Percentiles rank a stretch among this genome's conserved stretches.
These are phyloP conservation scores for Agrotis puta DNA, from an alignment of 2,888 invertebrate species.

Conservation along the genomic window DNA sequence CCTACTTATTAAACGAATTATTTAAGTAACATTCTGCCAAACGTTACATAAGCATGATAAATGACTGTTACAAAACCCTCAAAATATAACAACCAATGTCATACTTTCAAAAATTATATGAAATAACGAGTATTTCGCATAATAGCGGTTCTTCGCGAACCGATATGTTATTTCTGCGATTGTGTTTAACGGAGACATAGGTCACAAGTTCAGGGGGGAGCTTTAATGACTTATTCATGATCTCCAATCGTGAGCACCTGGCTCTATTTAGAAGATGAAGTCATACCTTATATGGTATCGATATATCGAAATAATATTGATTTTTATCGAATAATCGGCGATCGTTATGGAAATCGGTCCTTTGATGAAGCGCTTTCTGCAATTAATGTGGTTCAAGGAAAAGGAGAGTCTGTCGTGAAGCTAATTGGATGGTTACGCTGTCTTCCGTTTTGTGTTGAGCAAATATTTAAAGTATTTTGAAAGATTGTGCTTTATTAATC, in stretches of 20 bases:
- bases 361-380: constrained; percentile 61
- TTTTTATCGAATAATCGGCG: constrained; percentile 54
- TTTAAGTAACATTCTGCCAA: constrained; percentile 52
- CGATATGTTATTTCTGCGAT: constrained; percentile 67
- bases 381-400: constrained; percentile 61
- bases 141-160: constrained; percentile 52
- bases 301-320: constrained; percentile 58
- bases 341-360: constrained; percentile 60
- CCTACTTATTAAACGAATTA: constrained; percentile 53
- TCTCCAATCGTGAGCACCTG: constrained; percentile 74
- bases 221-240: constrained; percentile 85
- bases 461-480: constrained; percentile 25
- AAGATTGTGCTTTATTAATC: constrained; percentile 23
- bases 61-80: constrained; percentile 41
- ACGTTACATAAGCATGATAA: constrained; percentile 51
- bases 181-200: constrained; percentile 78
- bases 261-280: constrained; percentile 62
- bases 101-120: constrained; percentile 62
- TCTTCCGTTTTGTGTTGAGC: constrained; percentile 45
- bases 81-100: constrained; percentile 60
- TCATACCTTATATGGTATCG: constrained; percentile 58
- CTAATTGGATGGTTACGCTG: constrained; percentile 51
- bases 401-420: constrained; percentile 48
- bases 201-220: constrained; percentile 79
- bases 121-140: constrained; percentile 61